Evolutionary conservation across 2,113 vertebrate genomes (phyloP), one percentile per base, ranked within the genome.

Genomic region (Megaptera novaeangliae): DNA sequence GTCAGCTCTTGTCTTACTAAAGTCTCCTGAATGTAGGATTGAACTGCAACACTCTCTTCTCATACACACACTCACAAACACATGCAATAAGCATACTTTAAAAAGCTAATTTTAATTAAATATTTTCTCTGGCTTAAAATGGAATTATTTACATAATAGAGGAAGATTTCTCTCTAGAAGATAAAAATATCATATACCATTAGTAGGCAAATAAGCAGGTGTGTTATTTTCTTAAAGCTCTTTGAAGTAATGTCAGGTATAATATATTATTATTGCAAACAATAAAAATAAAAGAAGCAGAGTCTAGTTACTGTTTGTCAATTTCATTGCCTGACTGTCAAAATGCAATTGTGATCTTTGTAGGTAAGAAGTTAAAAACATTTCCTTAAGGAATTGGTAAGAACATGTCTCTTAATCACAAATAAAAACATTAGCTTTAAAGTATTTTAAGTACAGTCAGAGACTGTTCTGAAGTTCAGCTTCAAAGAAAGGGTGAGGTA

Each of bases 401-500:
- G n/a, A 59, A 80, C 63, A 10, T 21, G 12, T 31, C 25, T 74
- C 36, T 86, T 61, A 77, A 63, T 96, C 34, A 57, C 21, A 88
- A 95, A 81, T 93, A 93, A 78, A 72, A 93, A 44, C 10, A 27
- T 80, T 89, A 57, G 2, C 36, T 64, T 86, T 88, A 87, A 69
- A 84, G 8, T 55, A 78, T 41, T 88, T 74, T 36, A 95, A 85
- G n/a, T 18, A 84, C 8, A 59, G 2, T 87, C 72, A 97, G 92
- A 89, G 18, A 92, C 59, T 31, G 34, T 71, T 96, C 69, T 85
- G 41, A 89, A 94, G 21, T 92, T 96, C 52, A 80, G 39, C 5
- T 61, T 95, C 72, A 97, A 91, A 97, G 83, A 94, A 4, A 75
- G 21, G 5, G 46, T 86, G 61, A 87, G 31, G n/a, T 23, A 97